Percentiles rank a stretch among this genome's conserved stretches.
These are phyloP conservation scores for Pseudococcus jackbeardsleyi DNA, from an alignment of 2,888 invertebrate genomes.

Conservation along the genomic window DNA sequence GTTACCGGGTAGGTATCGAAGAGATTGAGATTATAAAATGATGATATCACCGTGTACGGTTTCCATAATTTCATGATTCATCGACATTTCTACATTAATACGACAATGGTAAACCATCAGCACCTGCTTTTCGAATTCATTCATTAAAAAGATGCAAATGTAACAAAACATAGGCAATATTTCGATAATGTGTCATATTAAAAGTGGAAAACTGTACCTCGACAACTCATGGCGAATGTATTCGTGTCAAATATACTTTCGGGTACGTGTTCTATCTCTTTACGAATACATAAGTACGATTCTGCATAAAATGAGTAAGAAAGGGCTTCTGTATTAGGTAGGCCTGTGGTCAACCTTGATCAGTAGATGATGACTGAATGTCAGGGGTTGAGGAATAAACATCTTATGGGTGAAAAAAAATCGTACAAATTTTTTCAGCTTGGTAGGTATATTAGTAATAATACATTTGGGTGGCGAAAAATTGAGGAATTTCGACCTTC, in stretches of 20 bases:
- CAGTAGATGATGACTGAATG: too few relatives aligned
- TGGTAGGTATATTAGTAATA: too few relatives aligned
- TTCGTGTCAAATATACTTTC: not conserved
- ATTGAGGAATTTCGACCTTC: too few relatives aligned
- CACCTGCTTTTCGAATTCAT: conserved; percentile 27
- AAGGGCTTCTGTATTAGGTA: too few relatives aligned
- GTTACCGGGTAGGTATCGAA: not conserved
- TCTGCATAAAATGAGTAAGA: too few relatives aligned
- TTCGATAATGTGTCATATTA: conserved; percentile 9
- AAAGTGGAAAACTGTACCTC: not conserved
- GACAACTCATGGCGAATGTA: not conserved
- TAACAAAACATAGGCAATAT: conserved; percentile 7
- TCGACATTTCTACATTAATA: not conserved
- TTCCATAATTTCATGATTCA: not conserved
- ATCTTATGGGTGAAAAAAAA: too few relatives aligned
- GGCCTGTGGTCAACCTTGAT: too few relatives aligned
- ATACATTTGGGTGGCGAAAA: too few relatives aligned
- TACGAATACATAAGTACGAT: too few relatives aligned
- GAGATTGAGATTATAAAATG: not conserved
- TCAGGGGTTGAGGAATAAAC: too few relatives aligned
- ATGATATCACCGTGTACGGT: not conserved
- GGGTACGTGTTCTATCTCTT: too few relatives aligned
- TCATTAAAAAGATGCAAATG: not conserved
- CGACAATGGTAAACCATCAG: not conserved
- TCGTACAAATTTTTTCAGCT: too few relatives aligned